These are phyloP conservation scores for Chlamydotis undulata DNA, from an alignment of 2,113 vertebrate genomes.

Conservation along the genomic window DNA sequence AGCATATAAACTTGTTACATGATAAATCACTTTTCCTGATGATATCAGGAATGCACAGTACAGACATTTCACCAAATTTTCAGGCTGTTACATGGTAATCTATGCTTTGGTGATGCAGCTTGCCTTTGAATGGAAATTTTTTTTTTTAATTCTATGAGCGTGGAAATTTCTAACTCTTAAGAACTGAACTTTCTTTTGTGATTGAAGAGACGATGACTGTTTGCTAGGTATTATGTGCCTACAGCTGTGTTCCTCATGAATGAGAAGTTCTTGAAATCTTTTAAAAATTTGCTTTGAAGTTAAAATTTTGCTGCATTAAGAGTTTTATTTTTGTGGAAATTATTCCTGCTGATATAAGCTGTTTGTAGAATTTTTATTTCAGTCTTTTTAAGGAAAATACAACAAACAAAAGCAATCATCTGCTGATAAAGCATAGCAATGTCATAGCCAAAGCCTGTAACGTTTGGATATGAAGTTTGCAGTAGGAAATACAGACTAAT, in stretches of 20 bases:
- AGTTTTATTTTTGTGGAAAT: not conserved
- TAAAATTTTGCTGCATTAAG: not conserved
- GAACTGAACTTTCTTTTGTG: not conserved
- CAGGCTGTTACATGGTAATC: not conserved
- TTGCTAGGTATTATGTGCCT: not conserved
- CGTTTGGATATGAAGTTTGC: not conserved
- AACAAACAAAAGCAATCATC: not conserved
- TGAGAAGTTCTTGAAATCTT: not conserved
- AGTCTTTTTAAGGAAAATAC: not conserved
- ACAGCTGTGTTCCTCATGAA: not conserved
- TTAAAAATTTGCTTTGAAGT: not conserved
- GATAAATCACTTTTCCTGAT: not conserved
- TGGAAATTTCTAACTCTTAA: not conserved
- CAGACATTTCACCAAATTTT: not conserved
- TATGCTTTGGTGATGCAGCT: not conserved
- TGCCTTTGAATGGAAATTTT: not conserved
- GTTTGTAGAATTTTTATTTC: not conserved
- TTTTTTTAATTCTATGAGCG: not conserved
- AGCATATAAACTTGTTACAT: not conserved
- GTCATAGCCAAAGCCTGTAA: not conserved
- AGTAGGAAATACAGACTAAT: not conserved
- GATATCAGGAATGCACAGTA: not conserved
- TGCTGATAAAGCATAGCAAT: not conserved
- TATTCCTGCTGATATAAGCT: not conserved
- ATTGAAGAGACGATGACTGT: not conserved